Evolutionary conservation across 2,113 vertebrate species (phyloP).

Genomic region (Larimichthys polyactis): DNA sequence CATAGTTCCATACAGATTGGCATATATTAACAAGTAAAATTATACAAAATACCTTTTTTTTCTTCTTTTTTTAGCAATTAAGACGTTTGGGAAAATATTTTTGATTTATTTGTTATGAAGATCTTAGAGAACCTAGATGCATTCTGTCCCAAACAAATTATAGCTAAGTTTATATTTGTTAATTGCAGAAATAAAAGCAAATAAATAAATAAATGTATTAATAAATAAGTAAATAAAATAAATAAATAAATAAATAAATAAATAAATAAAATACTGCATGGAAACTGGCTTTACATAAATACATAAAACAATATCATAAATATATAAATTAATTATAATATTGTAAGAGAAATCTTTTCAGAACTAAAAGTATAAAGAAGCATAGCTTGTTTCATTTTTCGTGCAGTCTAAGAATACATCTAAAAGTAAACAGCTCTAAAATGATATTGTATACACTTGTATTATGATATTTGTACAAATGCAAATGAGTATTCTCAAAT

Average conservation of each 20-base stretch:
- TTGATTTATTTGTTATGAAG: constrained; percentile 80
- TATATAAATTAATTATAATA: constrained; percentile 57
- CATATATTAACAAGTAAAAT: constrained; percentile 83
- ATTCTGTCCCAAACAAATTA: constrained; percentile 77
- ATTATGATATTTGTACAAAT: constrained; percentile 84
- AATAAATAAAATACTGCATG: constrained; percentile 61
- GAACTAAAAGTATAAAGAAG: constrained; percentile 67
- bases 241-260: constrained; percentile 60
- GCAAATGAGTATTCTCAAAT: constrained; percentile 78
- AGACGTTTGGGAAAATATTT: constrained; percentile 82
- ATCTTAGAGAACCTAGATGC: constrained; percentile 76
- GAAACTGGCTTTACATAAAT: constrained; percentile 57
- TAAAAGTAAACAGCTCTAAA: constrained; percentile 84
- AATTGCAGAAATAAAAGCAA: constrained; percentile 52
- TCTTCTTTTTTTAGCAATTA: constrained; percentile 73
- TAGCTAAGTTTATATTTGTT: constrained; percentile 55
- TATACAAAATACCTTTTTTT: constrained; percentile 79
- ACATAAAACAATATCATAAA: constrained; percentile 64
- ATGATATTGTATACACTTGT: constrained; percentile 80
- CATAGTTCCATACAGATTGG: constrained; percentile 80
- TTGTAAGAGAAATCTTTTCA: constrained; percentile 31
- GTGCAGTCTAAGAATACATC: constrained; percentile 84
- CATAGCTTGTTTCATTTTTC: constrained; percentile 72
- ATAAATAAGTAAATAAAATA: constrained; percentile 68
- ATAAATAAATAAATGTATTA: constrained; percentile 56